Evolutionary conservation across 1,140 invertebrate species (phyloP), one percentile per base, ranked within the genome.

Genomic region (Cyrtorhinus lividipennis): DNA sequence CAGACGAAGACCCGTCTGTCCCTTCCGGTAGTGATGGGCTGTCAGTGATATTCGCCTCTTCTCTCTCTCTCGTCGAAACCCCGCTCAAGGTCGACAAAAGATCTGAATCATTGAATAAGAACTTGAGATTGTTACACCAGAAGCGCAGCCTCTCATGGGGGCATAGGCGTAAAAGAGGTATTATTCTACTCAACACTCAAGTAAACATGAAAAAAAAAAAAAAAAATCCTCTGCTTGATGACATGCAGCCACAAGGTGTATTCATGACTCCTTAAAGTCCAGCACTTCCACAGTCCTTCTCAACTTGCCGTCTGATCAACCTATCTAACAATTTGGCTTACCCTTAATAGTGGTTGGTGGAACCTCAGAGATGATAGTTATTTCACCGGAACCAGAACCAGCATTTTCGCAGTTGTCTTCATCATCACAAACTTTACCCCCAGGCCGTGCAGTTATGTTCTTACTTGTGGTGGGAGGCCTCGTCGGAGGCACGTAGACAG

Each of bases 401-500:
- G n/a, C n/a, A 64, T 83, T 83, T 15, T 81, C 78, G 64, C 77
- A 77, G 65, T 88, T 88, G 70, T 91, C 88, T 71, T 91, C 88
- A 71, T 91, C 87, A 66, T 86, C 84, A 69, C 86, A 87, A 1
- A 82, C 78, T 62, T 82, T 79, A 67, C 79, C 73, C 0, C 69
- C 64, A 13, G 56, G 23, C 20, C 72, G 48, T 1, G 30, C 59
- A 24, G 61, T 62, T 13, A 72, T 70, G 66, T 26, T 73, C 70
- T 66, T 73, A 69, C 59, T 58, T 1, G 66, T 64, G 1, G 59
- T 53, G 12, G 65, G 67, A 18, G 64, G 66, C 25, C 68, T 56
- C 1, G 89, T 90, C 2, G 88, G 84, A 20, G 90, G 87, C 13
- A 90, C 85, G 74, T 92, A 93, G 0, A 93, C 89, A 0, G 91